Base-by-base conservation (phyloP, 2,888 invertebrate genomes). In the Theretra japonica region DNA sequence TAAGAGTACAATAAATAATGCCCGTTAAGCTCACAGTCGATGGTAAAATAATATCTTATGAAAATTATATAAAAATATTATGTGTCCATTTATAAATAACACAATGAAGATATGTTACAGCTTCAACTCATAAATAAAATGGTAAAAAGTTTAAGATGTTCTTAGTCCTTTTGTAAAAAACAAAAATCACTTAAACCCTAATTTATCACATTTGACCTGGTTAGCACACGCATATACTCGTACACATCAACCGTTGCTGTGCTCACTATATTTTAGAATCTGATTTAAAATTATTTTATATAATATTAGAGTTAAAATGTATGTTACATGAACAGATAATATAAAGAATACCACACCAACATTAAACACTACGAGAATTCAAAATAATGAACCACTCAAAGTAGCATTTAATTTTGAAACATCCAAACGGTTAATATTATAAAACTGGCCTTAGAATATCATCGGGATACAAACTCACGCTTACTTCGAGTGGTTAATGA, bases 291-390 rank as follows among this genome's bases (percentile, higher is more conserved):
- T 89, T 88, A 90, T 86, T 88, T 88, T 82, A 77, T 86, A 85
- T 82, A 83, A 82, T 83, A 81, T 82, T 75, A 86, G 80, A 83
- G 86, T 85, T 90, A 88, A 87, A 88, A 90, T 88, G 81, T 90
- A 90, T 88, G 87, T 88, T 91, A 93, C 86, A 88, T 84, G 89
- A 93, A 93, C 91, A 91, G 83, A 77, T 90, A 83, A 76, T 88
- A 89, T 90, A 91, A 92, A 92, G 88, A 92, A 93, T 90, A 93
- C 94, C 94, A 94, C 94, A 94, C 93, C 94, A 89, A 93, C 91
- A 87, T 87, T 90, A 89, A 88, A 89, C 79, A 83, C 91, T 93
- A 94, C 88, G 89, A 93, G 88, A 92, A 90, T 91, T 88, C 84
- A 90, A 91, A 91, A 87, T 89, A 87, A 91, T 87, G 80, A 86